These are phyloP conservation scores for Ceraclea dissimilis DNA, from an alignment of 2,888 invertebrate genomes.

Conservation along the genomic window DNA sequence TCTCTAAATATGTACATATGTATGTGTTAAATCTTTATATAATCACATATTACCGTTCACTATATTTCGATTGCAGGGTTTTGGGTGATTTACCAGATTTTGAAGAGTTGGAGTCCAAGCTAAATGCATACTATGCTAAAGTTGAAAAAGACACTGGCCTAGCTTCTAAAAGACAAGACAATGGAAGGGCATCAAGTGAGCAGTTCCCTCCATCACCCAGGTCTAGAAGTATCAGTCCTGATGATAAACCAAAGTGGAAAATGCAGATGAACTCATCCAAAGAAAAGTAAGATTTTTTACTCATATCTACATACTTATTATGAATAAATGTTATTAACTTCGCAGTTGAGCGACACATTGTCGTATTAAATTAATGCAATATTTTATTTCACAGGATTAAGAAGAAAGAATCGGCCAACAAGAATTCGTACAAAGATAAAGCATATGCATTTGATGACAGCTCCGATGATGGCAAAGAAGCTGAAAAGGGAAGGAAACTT, in stretches of 20 bases:
- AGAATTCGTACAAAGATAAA: conserved; percentile 46
- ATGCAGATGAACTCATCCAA: conserved; percentile 59
- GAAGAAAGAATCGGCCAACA: conserved; percentile 50
- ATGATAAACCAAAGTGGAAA: conserved; percentile 55
- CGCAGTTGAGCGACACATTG: no score
- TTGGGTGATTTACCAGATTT: conserved; percentile 65
- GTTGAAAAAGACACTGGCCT: conserved; percentile 56
- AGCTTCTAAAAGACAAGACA: conserved; percentile 42
- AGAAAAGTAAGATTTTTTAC: conserved; percentile 37
- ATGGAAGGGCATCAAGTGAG: conserved; percentile 36
- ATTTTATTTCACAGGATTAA: conserved; percentile 42
- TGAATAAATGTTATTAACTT: not conserved
- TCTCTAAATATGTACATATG: no score
- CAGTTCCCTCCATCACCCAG: conserved; percentile 33
- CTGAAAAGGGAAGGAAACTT: conserved; percentile 27
- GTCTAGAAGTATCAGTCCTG: conserved; percentile 42
- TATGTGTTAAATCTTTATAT: no score
- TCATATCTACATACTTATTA: not conserved
- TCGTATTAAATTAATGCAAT: not conserved
- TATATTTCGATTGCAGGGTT: conserved; percentile 45
- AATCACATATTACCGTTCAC: no score
- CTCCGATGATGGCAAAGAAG: conserved; percentile 37
- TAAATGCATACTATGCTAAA: conserved; percentile 71
- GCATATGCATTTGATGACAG: conserved; percentile 46
- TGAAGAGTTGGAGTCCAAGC: conserved; percentile 67